Evolutionary conservation across 2,797 vertebrate species (phyloP).

Genomic region (Glossophaga mutica): DNA sequence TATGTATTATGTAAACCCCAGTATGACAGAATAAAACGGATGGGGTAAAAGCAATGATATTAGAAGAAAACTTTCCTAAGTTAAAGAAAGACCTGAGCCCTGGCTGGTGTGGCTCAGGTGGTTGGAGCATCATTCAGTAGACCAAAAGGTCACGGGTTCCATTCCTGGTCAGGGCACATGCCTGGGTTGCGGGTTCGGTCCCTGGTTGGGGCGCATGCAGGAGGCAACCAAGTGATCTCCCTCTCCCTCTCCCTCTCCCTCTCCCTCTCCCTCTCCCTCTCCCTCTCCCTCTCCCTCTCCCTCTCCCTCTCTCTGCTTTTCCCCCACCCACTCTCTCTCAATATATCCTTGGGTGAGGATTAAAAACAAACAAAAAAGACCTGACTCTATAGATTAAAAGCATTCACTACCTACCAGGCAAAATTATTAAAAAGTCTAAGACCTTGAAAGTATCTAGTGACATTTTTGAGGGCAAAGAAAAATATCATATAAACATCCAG

Average conservation of each 20-base stretch:
- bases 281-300: neutral
- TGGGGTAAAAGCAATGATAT: neutral
- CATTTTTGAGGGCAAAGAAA: neutral
- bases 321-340: neutral
- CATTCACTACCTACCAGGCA: neutral
- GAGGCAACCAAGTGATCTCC: neutral
- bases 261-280: neutral
- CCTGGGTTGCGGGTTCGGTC: neutral
- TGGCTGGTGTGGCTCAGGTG: neutral
- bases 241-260: neutral
- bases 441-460: neutral
- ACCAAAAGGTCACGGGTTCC: neutral
- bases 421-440: constrained; percentile 14
- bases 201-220: neutral
- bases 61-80: neutral
- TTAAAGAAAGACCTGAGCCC: neutral
- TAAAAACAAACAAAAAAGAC: neutral
- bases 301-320: neutral
- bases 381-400: neutral
- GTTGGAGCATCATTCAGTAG: neutral
- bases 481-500: neutral
- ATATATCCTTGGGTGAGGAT: neutral
- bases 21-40: neutral
- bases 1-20: neutral
- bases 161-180: neutral